Evolutionary conservation across 2,888 invertebrate species (phyloP), one percentile per base, ranked within the genome.

Genomic region (Pristionchus mayeri): DNA sequence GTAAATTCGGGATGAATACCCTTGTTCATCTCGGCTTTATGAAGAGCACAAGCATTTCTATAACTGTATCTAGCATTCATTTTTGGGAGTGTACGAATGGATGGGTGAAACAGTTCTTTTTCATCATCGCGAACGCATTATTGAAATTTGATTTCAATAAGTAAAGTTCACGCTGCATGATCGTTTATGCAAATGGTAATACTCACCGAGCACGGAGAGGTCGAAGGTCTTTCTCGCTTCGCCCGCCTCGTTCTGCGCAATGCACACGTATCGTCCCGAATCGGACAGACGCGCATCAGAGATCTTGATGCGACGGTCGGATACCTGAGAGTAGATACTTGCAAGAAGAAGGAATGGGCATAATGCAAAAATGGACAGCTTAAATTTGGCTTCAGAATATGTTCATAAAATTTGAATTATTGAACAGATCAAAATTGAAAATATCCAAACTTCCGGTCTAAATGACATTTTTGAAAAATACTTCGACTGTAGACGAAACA

Each of bases 221-320:
- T 93, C 93, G 87, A 95, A 95, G 44, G 93, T 93, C 87, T 94
- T 94, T 13, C 93, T 91, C 21, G 92, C 93, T 50, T 93, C 94
- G 2, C 95, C 95, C 89, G 94, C 94, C 50, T 93, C 92, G 89
- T 95, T 95, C 71, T 90, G 93, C 3, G 94, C 95, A 13, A 93
- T 89, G 90, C 95, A 95, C 3, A 86, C 63, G 89, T 95, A 95
- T 30, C 94, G 93, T 0, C 95, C 95, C 57, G 94, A 94, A 92
- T 95, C 95, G n/a, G 85, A 87, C 50, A 91, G 71, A 11, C 89
- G 88, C 4, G 90, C 90, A 52, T 89, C 87, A 7, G 87, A 87
- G 48, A 93, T 87, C 79, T 90, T 88, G 78, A 92, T 81, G 54
- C 89, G 88, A 34, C 86, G 84, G 27, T 87, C 88, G n/a, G 86